Evolutionary conservation across 2,797 vertebrate genomes (phyloP).

Genomic region (Myripristis jacobus): DNA sequence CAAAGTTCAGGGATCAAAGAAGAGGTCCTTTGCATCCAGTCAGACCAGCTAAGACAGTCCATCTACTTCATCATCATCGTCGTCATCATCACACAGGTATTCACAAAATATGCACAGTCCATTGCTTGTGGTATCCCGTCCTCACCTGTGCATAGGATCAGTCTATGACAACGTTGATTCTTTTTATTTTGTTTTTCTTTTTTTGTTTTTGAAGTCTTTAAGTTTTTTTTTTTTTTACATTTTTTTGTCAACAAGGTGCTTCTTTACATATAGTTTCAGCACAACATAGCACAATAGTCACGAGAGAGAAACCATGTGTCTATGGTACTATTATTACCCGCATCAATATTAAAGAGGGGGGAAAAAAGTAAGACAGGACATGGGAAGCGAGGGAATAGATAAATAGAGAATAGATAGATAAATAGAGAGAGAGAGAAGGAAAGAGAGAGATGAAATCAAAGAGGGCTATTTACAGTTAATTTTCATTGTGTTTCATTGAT

Average conservation of each 20-base stretch:
- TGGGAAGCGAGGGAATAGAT: slow-evolving; percentile 40
- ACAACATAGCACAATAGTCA: slow-evolving; percentile 90
- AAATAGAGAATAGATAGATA: slow-evolving; percentile 22
- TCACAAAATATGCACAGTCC: slow-evolving; percentile 75
- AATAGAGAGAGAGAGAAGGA: slow-evolving; percentile 49
- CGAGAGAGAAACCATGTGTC: slow-evolving; percentile 86
- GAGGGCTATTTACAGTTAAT: slow-evolving; percentile 80
- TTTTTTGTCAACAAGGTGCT: slow-evolving; percentile 91
- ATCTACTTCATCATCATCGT: too few relatives aligned
- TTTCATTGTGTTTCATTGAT: slow-evolving; percentile 73
- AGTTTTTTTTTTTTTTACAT: slow-evolving; percentile 66
- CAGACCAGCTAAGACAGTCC: slow-evolving; percentile 53
- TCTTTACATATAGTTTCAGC: slow-evolving; percentile 88
- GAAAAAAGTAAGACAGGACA: slow-evolving; percentile 65
- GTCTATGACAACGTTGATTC: slow-evolving; percentile 68
- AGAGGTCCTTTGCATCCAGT: slow-evolving; percentile 56
- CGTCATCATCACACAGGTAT: slow-evolving; percentile 64
- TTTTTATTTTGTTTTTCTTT: slow-evolving; percentile 44
- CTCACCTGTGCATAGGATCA: slow-evolving; percentile 78
- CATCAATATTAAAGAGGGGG: slow-evolving; percentile 86
- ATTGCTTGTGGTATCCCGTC: slow-evolving; percentile 61
- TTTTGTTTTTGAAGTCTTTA: slow-evolving; percentile 62
- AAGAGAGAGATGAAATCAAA: slow-evolving; percentile 64
- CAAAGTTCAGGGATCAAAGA: slow-evolving; percentile 71
- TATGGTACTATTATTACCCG: slow-evolving; percentile 91